phyloP scores from a whole-genome alignment of 2,113 vertebrate genomes.

The Heptranchias perlo region DNA sequence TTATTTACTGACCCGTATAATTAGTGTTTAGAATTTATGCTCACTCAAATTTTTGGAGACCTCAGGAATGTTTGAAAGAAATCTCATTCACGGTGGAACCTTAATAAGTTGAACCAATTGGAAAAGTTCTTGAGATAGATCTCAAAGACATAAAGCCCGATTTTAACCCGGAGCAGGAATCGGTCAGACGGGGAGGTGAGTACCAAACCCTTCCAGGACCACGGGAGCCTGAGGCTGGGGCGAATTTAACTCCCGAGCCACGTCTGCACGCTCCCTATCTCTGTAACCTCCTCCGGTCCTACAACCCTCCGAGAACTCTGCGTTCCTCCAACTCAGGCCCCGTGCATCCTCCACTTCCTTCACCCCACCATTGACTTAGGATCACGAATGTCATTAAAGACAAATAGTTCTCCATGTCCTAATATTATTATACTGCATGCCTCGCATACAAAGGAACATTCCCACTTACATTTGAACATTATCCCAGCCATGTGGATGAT shows the following conservation, averaged over 20 bases:
- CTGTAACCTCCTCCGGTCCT: background rate
- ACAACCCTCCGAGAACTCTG: background rate
- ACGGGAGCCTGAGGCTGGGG: background rate
- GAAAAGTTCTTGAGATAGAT: background rate
- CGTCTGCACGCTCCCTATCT: background rate
- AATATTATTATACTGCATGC: too few relatives aligned
- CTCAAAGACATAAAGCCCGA: background rate
- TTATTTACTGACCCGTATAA: background rate
- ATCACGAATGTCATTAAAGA: too few relatives aligned
- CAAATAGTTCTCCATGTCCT: too few relatives aligned
- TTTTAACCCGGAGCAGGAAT: background rate
- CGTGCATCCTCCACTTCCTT: background rate
- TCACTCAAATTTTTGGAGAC: background rate
- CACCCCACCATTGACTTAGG: too few relatives aligned
- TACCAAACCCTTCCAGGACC: background rate
- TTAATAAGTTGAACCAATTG: background rate
- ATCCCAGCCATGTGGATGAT: background rate
- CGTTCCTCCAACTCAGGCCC: background rate
- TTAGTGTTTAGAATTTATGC: background rate
- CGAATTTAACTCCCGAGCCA: background rate
- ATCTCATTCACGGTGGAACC: background rate
- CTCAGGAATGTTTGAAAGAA: conserved; percentile 32
- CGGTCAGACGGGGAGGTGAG: background rate
- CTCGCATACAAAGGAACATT: background rate
- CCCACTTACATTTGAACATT: background rate